Conservation (phyloP, 2,113 vertebrate species). For the Hippocampus mohnikei region DNA sequence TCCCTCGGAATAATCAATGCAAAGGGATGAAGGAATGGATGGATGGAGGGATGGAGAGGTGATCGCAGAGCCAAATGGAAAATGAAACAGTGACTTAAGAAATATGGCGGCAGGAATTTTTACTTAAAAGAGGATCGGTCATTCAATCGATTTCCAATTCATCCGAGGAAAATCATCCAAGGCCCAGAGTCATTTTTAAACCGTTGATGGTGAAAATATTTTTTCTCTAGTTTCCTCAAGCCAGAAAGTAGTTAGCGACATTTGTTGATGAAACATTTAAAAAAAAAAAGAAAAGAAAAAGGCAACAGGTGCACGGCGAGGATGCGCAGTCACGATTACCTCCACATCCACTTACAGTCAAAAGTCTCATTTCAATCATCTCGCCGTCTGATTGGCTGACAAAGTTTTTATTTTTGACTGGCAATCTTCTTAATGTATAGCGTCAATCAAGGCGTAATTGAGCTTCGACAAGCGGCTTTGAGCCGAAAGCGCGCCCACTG, state of each 20-base stretch:
- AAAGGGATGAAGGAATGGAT: slow-evolving; percentile 31
- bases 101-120: slow-evolving; percentile 25
- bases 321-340: slow-evolving; percentile 64
- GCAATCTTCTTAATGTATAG: slow-evolving; percentile 64
- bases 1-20: slow-evolving; percentile 63
- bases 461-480: slow-evolving; percentile 70
- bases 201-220: not conserved
- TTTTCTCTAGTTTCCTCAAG: not conserved
- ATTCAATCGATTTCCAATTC: slow-evolving; percentile 1
- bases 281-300: slow-evolving; percentile 60
- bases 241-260: not conserved
- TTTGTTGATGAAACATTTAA: slow-evolving; percentile 25
- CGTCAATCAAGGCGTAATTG: slow-evolving; percentile 76
- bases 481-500: slow-evolving; percentile 63
- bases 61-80: slow-evolving; percentile 57
- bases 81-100: slow-evolving; percentile 49
- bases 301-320: slow-evolving; percentile 72
- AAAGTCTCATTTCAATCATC: slow-evolving; percentile 60
- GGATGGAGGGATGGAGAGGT: slow-evolving; percentile 39
- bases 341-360: slow-evolving; percentile 58
- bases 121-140: slow-evolving; percentile 7
- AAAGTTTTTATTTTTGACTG: slow-evolving; percentile 63
- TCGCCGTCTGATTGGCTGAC: slow-evolving; percentile 41
- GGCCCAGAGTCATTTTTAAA: not conserved
- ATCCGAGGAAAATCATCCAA: slow-evolving; percentile 3